Percentiles rank a stretch among this genome's conserved stretches.
Evolutionary conservation across 1,140 invertebrate species (phyloP).

Genomic region (Heterodera carotae): DNA sequence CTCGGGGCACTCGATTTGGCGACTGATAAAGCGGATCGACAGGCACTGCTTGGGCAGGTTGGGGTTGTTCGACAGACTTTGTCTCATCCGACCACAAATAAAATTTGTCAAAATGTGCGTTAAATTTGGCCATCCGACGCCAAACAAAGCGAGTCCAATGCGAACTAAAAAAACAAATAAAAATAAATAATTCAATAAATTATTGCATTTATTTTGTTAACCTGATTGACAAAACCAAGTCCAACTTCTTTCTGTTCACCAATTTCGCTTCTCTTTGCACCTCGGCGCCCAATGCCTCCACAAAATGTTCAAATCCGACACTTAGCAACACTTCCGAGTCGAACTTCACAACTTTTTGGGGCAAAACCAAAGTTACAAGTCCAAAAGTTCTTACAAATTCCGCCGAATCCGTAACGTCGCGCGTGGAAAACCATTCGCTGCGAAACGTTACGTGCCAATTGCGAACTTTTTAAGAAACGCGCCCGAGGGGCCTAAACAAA

Average conservation of each 20-base stretch:
- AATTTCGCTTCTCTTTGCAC: constrained; percentile 6
- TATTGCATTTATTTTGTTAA: not conserved
- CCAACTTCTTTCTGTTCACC: not conserved
- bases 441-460: constrained; percentile 4
- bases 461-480: not conserved
- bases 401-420: constrained; percentile 17
- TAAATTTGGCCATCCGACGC: constrained; percentile 26
- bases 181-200: not conserved
- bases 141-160: constrained; percentile 16
- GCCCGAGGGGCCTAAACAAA: not conserved
- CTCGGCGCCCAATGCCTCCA: constrained; percentile 7
- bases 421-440: constrained; percentile 28
- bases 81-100: constrained; percentile 33
- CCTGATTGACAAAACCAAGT: constrained; percentile 22
- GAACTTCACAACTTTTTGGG: constrained; percentile 17
- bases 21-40: constrained; percentile 25
- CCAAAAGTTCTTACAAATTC: constrained; percentile 8
- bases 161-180: constrained; percentile 8
- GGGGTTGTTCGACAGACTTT: not conserved
- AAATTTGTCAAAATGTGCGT: constrained; percentile 26
- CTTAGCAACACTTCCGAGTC: constrained; percentile 14
- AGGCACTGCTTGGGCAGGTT: constrained; percentile 12
- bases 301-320: constrained; percentile 14
- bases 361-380: not conserved
- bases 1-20: not conserved